Base-by-base conservation (phyloP, 2,888 invertebrate genomes). In the Zhuqinia jingwanae region DNA sequence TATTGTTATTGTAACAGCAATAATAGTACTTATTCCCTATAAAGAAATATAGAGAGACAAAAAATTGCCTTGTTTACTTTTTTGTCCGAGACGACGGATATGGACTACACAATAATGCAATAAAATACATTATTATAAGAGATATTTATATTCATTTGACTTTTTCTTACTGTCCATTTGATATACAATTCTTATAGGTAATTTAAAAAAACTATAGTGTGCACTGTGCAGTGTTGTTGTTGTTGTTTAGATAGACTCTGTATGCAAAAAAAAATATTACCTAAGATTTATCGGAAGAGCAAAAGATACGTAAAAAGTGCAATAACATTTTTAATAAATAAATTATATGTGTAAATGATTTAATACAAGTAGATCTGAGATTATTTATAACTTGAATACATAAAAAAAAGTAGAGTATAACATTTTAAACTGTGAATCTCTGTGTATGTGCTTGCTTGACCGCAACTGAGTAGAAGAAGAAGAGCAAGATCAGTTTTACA, bases 21-120 rank as follows among this genome's bases (percentile, higher is more conserved):
- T 36, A 36, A 36, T 36, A 6, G 36, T 22, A 22, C 22, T 42
- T 47, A 30, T 20, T 11, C 22, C 22, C 30, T 76, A 58, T 30
- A 10, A 20, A 22, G 27, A 73, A n/a, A 36, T 27, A 50, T 2
- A 42, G 15, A 45, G 22, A 45, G 25, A 73, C n/a, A n/a, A n/a
- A 73, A 70, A 13, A 73, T 53, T 50, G 30, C 27, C 73, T 25
- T 73, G 73, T 73, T 73, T 73, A 73, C 73, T 25, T 73, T 73
- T 73, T 47, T 53, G 15, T 36, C 36, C 5, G 36, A 8, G 8
- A 6, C 8, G 36, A 36, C 36, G 36, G 36, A 36, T 36, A 36
- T 36, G 36, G 36, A 36, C 36, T 36, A 36, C 36, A 36, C 36
- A 36, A 36, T 36, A 36, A 3, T 36, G 36, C 8, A 36, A 36